phyloP scores from a whole-genome alignment of 2,888 invertebrate species.

The Neoscelio sp. region DNA sequence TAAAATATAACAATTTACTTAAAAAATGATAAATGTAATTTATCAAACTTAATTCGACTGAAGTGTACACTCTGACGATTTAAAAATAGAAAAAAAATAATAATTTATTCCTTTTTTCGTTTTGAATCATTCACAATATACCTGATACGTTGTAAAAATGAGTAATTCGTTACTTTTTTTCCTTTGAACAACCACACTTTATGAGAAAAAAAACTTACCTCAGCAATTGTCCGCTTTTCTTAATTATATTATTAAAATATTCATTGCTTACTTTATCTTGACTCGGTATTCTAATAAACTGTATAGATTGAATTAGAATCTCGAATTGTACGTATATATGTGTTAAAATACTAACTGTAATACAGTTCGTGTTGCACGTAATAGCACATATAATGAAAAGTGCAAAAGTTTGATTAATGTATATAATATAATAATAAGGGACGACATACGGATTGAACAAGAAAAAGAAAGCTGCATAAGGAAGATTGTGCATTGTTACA shows the following conservation, averaged over 20 bases:
- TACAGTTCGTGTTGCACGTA: constrained; percentile 31
- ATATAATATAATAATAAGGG: constrained; percentile 31
- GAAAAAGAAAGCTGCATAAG: constrained; percentile 27
- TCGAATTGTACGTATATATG: constrained; percentile 26
- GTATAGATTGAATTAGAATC: neutral
- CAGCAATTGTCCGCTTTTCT: constrained; percentile 9
- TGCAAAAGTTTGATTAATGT: constrained; percentile 26
- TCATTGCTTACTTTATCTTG: neutral
- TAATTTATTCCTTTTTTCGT: too few species aligned
- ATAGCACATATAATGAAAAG: constrained; percentile 20
- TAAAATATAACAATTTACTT: too few species aligned
- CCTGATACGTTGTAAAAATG: too few species aligned
- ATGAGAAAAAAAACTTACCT: too few species aligned
- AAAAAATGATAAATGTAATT: too few species aligned
- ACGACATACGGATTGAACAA: neutral
- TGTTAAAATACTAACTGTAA: constrained; percentile 10
- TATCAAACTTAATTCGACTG: too few species aligned
- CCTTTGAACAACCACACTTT: too few species aligned
- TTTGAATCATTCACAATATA: too few species aligned
- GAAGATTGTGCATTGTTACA: constrained; percentile 35
- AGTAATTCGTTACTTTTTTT: too few species aligned
- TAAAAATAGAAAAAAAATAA: too few species aligned
- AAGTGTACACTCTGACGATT: too few species aligned
- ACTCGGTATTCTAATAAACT: neutral
- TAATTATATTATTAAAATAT: constrained; percentile 8